phyloP scores from a whole-genome alignment of 1,140 invertebrate genomes.

The Panagrolaimus sp. region DNA sequence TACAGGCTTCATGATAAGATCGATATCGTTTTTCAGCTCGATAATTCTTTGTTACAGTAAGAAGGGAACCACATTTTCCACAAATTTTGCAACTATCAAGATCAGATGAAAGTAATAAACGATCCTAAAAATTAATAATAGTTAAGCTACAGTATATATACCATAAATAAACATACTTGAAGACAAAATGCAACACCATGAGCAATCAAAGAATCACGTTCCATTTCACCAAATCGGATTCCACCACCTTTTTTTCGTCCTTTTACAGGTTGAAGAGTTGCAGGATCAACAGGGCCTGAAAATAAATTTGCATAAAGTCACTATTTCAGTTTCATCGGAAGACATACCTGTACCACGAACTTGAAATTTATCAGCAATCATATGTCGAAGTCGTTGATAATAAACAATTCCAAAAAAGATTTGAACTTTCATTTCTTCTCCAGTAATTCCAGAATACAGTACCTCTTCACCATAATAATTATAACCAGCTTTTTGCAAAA shows the following conservation, averaged over 20 bases:
- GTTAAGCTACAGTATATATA: slow-evolving; percentile 72
- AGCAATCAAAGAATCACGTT: slow-evolving; percentile 87
- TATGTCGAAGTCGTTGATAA: slow-evolving; percentile 91
- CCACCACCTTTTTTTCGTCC: slow-evolving; percentile 79
- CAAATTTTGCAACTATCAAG: slow-evolving; percentile 71
- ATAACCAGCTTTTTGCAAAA: slow-evolving; percentile 81
- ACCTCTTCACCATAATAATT: slow-evolving; percentile 93
- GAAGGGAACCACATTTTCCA: slow-evolving; percentile 55
- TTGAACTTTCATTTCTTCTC: slow-evolving; percentile 78
- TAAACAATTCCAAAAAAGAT: slow-evolving; percentile 96
- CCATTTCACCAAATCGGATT: slow-evolving; percentile 97
- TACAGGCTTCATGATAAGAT: slow-evolving; percentile 22
- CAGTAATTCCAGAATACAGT: slow-evolving; percentile 74
- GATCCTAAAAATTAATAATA: slow-evolving; percentile 69
- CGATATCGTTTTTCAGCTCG: neutral
- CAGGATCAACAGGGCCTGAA: slow-evolving; percentile 77
- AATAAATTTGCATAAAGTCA: slow-evolving; percentile 60
- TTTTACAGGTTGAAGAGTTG: slow-evolving; percentile 68
- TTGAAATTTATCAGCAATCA: slow-evolving; percentile 98
- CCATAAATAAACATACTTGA: slow-evolving; percentile 81
- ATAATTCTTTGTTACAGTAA: slow-evolving; percentile 33
- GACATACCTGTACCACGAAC: slow-evolving; percentile 61
- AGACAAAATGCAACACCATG: slow-evolving; percentile 86
- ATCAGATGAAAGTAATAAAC: slow-evolving; percentile 89
- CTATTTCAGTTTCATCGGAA: neutral